These are phyloP conservation scores for Nanorana parkeri DNA, from an alignment of 2,113 vertebrate genomes.

Conservation along the genomic window DNA sequence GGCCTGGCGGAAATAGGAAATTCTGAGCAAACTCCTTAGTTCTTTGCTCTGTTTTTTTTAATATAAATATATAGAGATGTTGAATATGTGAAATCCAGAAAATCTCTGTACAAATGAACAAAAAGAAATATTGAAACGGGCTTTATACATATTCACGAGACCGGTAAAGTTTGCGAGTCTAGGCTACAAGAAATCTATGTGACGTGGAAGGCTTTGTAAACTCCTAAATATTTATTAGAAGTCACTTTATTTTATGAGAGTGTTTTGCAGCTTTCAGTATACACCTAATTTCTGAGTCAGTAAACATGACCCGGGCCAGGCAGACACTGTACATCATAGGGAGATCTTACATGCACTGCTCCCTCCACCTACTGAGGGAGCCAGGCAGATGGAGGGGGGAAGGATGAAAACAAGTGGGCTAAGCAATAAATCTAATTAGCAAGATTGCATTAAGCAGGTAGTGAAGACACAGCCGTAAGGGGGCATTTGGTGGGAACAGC, in stretches of 20 bases:
- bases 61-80: neutral
- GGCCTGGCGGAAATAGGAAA: too few species aligned
- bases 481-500: neutral
- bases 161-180: neutral
- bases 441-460: neutral
- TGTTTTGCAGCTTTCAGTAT: neutral
- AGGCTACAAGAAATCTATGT: neutral
- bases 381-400: neutral
- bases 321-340: neutral
- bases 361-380: neutral
- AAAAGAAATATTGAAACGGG: neutral
- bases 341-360: neutral
- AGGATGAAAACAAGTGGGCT: constrained; percentile 5
- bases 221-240: constrained; percentile 27
- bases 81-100: neutral
- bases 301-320: neutral
- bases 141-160: neutral
- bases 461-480: neutral
- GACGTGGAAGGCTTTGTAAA: constrained; percentile 4
- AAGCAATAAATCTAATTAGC: constrained; percentile 14
- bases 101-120: neutral
- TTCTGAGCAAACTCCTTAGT: too few species aligned
- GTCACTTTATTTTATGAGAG: constrained; percentile 17
- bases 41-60: neutral
- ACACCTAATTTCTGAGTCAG: constrained; percentile 4